Base-by-base conservation (phyloP, 2,888 invertebrate species). In the Oxystoma pomonae region DNA sequence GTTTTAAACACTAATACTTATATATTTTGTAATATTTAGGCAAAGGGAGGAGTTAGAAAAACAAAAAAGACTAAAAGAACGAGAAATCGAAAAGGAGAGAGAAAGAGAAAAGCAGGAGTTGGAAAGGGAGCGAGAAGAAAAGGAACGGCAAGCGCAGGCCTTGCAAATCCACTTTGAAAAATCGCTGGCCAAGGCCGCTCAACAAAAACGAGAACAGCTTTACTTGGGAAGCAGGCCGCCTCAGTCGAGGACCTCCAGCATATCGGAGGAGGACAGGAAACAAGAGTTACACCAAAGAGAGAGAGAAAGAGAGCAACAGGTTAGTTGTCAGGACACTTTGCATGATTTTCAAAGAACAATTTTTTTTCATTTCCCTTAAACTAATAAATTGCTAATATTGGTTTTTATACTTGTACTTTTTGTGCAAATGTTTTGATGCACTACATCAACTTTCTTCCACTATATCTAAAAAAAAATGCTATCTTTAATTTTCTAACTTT, bases 91-190 rank as follows among this genome's bases (percentile, higher is more conserved):
- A 18, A 74, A 72, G 61, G 87, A 87, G 70, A 69, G 74, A 67
- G 83, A 84, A 72, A 81, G 83, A 70, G 67, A 73, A 57, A 66
- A 78, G 71, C 74, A 75, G 70, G 72, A 77, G 66, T 72, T 78
- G 74, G 78, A 80, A 84, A 73, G 77, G 71, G 75, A 75, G 70
- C 73, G 77, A 71, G 74, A 74, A 70, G 69, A 78, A 64, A 72
- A 79, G 74, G 78, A 80, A 85, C 80, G 83, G 75, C 85, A 89
- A 81, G 83, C 86, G 69, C 85, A 86, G 61, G 85, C 87, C 71
- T 90, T 95, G 65, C 88, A 92, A 74, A 90, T 93, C 81, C 95
- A 95, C 82, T 95, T 95, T 81, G 92, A 92, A 76, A 93, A 94
- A 83, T 93, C 94, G 68, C 84, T 94, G 66, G 85, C 90, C 77